phyloP scores from a whole-genome alignment of 2,113 vertebrate genomes.

The Cyanistes caeruleus region DNA sequence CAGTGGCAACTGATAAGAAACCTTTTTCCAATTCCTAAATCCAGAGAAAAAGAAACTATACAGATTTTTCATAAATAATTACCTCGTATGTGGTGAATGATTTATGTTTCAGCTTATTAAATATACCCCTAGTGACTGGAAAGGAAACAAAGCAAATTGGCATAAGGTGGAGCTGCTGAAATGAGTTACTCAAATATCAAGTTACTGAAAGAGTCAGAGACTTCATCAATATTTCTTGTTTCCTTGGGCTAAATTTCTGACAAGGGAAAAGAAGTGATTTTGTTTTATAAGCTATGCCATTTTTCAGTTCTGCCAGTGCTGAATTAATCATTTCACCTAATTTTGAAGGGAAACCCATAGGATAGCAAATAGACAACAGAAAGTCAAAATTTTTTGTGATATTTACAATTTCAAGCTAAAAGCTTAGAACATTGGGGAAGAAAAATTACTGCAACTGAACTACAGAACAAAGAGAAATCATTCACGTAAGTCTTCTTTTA shows the following conservation, averaged over 20 bases:
- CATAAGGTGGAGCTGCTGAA: not conserved
- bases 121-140: not conserved
- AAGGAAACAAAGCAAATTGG: constrained; percentile 33
- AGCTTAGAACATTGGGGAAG: not conserved
- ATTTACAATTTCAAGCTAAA: constrained; percentile 1
- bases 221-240: constrained; percentile 31
- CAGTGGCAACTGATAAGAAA: not conserved
- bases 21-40: not conserved
- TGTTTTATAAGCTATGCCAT: not conserved
- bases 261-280: not conserved
- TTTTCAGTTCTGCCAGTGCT: not conserved
- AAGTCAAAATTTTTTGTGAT: not conserved
- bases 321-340: not conserved
- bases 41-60: not conserved
- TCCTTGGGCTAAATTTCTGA: constrained; percentile 23
- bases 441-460: not conserved
- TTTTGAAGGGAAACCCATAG: not conserved
- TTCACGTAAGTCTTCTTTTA: not conserved
- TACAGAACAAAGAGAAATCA: not conserved
- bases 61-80: constrained; percentile 8
- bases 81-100: not conserved
- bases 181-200: constrained; percentile 1
- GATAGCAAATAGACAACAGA: fast-evolving
- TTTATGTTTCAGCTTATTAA: constrained; percentile 30
- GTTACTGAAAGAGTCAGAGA: constrained; percentile 9